phyloP scores from a whole-genome alignment of 2,888 invertebrate species.

The Drosophila meridionalis region DNA sequence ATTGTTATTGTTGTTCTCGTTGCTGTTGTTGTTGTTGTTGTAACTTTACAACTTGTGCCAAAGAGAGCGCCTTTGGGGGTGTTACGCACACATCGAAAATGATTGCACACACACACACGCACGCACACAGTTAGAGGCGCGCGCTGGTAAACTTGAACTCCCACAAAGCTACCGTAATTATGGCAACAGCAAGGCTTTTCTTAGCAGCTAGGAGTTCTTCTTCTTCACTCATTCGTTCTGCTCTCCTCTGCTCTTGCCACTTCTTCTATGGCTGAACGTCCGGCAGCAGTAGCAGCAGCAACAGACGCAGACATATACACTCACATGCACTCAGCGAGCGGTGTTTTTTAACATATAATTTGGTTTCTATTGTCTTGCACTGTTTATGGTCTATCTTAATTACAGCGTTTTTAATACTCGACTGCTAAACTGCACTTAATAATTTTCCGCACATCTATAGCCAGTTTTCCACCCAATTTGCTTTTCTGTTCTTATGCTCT shows the following conservation, averaged over 20 bases:
- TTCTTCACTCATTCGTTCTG: slow-evolving; percentile 34
- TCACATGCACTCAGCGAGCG: slow-evolving; percentile 11
- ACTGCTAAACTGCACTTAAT: slow-evolving; percentile 37
- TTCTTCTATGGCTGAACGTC: slow-evolving; percentile 40
- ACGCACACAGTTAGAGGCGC: slow-evolving; percentile 34
- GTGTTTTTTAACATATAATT: slow-evolving; percentile 4
- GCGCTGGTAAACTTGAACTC: slow-evolving; percentile 72
- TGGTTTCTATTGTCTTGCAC: slow-evolving; percentile 19
- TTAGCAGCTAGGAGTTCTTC: slow-evolving; percentile 48
- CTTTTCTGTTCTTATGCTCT: slow-evolving; percentile 55
- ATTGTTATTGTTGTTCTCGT: slow-evolving; percentile 21
- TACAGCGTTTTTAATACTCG: slow-evolving; percentile 28
- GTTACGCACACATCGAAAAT: slow-evolving; percentile 62
- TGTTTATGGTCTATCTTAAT: slow-evolving; percentile 26
- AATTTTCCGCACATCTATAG: slow-evolving; percentile 62
- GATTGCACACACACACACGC: slow-evolving; percentile 21
- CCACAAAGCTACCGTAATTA: slow-evolving; percentile 75
- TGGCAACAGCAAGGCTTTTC: slow-evolving; percentile 61
- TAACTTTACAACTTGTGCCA: slow-evolving; percentile 43
- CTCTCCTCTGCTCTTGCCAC: slow-evolving; percentile 27
- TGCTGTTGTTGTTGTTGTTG: slow-evolving; percentile 14
- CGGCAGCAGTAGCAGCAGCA: slow-evolving; percentile 49
- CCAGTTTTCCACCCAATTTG: slow-evolving; percentile 75
- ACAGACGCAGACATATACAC: slow-evolving; percentile 20
- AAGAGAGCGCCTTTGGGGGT: slow-evolving; percentile 71